Conservation (phyloP, 2,888 invertebrate genomes). For the Mesorhabditis belari region DNA sequence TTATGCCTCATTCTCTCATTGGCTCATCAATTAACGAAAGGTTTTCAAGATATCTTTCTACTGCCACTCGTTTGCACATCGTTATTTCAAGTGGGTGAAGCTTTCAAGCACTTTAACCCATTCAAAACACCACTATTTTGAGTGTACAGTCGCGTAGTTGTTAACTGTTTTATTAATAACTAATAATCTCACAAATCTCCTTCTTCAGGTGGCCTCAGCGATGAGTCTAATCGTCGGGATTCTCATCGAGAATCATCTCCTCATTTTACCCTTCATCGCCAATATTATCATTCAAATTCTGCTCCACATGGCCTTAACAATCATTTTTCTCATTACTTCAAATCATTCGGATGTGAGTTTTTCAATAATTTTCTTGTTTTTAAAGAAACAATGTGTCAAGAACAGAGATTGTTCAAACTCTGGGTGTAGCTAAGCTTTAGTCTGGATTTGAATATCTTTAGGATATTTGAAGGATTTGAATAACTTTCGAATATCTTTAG, state of each 20-base stretch:
- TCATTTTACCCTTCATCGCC: conserved; percentile 30
- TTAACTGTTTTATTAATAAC: background rate
- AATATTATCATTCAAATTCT: conserved; percentile 1
- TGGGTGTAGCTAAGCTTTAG: no score
- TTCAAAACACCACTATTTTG: no score
- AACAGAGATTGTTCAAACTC: no score
- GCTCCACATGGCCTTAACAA: background rate
- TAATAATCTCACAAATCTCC: background rate
- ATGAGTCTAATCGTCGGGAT: conserved; percentile 36
- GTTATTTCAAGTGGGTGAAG: background rate
- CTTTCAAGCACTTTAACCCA: background rate
- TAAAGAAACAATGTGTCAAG: no score
- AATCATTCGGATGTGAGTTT: background rate
- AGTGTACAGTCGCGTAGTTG: background rate
- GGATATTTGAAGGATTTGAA: no score
- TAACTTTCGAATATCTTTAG: no score
- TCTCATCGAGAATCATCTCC: conserved; percentile 28
- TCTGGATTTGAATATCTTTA: no score
- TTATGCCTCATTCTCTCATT: conserved; percentile 20
- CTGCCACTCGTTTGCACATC: background rate
- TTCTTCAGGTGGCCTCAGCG: conserved; percentile 20
- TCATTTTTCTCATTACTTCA: background rate
- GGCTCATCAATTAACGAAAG: conserved; percentile 13
- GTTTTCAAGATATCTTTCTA: background rate
- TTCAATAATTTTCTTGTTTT: no score